Base-by-base conservation (phyloP, 1,140 invertebrate genomes). In the Pantala flavescens region DNA sequence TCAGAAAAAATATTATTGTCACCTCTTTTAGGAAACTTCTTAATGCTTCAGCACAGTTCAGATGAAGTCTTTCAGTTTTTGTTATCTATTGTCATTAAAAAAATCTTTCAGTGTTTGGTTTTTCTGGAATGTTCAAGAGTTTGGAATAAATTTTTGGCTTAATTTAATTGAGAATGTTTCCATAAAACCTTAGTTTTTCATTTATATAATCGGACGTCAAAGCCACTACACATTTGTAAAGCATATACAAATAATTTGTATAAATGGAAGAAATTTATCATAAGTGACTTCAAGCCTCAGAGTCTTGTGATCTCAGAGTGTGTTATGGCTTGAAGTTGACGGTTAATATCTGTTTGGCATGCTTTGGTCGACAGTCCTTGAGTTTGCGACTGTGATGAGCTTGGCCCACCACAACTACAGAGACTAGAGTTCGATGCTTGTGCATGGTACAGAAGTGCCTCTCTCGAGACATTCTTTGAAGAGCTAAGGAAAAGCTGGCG, bases 1-100 rank as follows among this genome's bases (percentile, higher is more conserved):
- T 63, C n/a, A 21, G n/a, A 63, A 63, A 63, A 63, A 63, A 63
- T 63, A 63, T 63, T 63, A 63, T 63, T 63, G 49, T 63, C 49
- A 21, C 49, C 14, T 63, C 49, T 21, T n/a, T 19, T 63, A 63
- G 49, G 49, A 63, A 63, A 63, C 49, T 19, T 63, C n/a, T 63
- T 63, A 63, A 7, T 12, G 12, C 49, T 63, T 63, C 49, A 21
- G 49, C 12, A 63, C 12, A 5, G 49, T 63, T 63, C 49, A 63
- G 49, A 63, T 63, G 49, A 21, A 16, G n/a, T 63, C n/a, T 19
- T 63, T 63, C 14, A 36, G 28, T 63, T 19, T 63, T 3, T 63
- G n/a, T 3, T 21, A 63, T 63, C 49, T 19, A 21, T 63, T 63
- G n/a, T 63, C 12, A 63, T 7, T 3, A 21, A 63, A 63, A 19